Evolutionary conservation across 23 tunicate species (phyloP).

Genomic region (Trididemnum miniatum): DNA sequence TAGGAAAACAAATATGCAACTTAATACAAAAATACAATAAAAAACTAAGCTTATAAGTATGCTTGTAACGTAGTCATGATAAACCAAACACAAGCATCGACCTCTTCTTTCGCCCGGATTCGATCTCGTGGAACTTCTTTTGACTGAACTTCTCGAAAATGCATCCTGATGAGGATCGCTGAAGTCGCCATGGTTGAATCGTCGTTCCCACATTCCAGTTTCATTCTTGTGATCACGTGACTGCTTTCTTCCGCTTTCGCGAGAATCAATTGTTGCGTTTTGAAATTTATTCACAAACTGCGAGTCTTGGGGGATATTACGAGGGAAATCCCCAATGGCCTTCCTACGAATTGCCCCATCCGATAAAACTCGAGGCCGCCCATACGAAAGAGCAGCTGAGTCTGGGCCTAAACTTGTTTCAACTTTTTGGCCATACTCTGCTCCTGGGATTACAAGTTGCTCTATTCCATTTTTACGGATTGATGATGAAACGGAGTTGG

Average conservation of each 20-base stretch:
- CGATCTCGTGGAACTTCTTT: slow-evolving; percentile 78
- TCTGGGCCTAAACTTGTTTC: too few relatives aligned
- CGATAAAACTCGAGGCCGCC: not conserved
- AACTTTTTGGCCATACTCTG: too few relatives aligned
- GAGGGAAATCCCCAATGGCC: not conserved
- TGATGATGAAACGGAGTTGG: too few relatives aligned
- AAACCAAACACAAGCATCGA: not conserved
- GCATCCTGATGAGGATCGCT: slow-evolving; percentile 33
- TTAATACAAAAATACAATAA: too few relatives aligned
- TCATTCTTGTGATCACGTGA: not conserved
- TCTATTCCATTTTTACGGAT: too few relatives aligned
- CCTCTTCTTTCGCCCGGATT: slow-evolving; percentile 52
- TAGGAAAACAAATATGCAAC: too few relatives aligned
- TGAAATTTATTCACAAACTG: too few relatives aligned
- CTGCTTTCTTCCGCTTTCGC: not conserved
- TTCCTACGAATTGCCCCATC: not conserved
- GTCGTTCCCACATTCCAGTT: not conserved
- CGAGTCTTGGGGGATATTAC: too few relatives aligned
- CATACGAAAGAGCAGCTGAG: not conserved
- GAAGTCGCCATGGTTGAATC: not conserved
- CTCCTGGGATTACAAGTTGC: too few relatives aligned
- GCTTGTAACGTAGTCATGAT: too few relatives aligned
- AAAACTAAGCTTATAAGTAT: too few relatives aligned
- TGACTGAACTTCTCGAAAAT: slow-evolving; percentile 40
- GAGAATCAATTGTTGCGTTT: too few relatives aligned